A percentile compares a stretch with the other conserved stretches of the same genome.
Evolutionary conservation across 2,888 invertebrate genomes (phyloP).

Genomic region (Drosophila diplacantha): DNA sequence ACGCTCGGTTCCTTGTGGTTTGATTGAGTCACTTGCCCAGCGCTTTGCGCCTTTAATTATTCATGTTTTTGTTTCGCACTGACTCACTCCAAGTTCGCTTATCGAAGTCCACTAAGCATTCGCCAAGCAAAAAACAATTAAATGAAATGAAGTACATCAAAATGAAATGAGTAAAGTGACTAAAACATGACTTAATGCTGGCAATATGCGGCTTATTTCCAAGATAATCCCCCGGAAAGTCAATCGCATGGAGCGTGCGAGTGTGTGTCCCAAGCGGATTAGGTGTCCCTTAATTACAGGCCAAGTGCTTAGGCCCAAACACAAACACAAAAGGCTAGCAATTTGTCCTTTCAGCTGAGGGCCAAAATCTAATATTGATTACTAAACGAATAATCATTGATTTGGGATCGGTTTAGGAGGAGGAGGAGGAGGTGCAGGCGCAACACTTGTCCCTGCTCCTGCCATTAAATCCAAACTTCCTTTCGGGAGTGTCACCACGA

Average conservation of each 20-base stretch:
- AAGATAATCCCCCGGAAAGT: slow-evolving; percentile 14
- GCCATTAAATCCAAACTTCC: slow-evolving; percentile 19
- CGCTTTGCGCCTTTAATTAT: slow-evolving; percentile 21
- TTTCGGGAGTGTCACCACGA: neutral
- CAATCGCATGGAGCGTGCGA: slow-evolving; percentile 9
- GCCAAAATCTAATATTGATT: slow-evolving; percentile 29
- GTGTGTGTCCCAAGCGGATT: slow-evolving; percentile 32
- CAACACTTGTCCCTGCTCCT: slow-evolving; percentile 24
- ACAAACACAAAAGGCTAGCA: slow-evolving; percentile 10
- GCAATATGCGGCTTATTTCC: slow-evolving; percentile 6
- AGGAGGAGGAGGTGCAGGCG: neutral
- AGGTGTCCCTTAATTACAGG: slow-evolving; percentile 34
- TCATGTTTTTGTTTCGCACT: slow-evolving; percentile 12
- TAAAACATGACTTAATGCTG: slow-evolving; percentile 3
- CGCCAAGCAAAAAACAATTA: neutral
- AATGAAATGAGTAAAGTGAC: neutral
- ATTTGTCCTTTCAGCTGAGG: slow-evolving; percentile 11
- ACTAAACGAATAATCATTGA: slow-evolving; percentile 34
- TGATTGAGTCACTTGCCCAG: slow-evolving; percentile 27
- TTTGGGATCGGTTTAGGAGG: neutral
- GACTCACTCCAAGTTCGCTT: slow-evolving; percentile 16
- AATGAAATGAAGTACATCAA: neutral
- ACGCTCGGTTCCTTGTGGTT: neutral
- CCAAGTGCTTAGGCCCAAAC: slow-evolving; percentile 23
- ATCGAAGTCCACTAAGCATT: slow-evolving; percentile 13